Conservation (phyloP, 2,888 invertebrate genomes). For the Rhogogaster chlorosoma region DNA sequence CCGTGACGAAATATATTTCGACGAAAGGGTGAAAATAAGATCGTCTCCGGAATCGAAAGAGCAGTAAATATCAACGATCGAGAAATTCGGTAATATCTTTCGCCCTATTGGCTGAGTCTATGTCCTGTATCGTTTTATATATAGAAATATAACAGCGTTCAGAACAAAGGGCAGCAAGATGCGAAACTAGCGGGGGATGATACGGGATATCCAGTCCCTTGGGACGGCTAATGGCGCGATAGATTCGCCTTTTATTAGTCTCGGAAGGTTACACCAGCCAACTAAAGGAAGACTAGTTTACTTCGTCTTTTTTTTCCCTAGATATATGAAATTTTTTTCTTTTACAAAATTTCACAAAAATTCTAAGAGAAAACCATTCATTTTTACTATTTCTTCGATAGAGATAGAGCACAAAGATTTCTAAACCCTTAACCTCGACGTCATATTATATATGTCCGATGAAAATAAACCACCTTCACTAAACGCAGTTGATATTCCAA, state of each 20-base stretch:
- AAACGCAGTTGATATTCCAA: neutral
- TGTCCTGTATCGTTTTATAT: slow-evolving; percentile 30
- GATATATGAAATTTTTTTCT: neutral
- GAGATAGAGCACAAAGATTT: neutral
- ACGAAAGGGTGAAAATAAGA: neutral
- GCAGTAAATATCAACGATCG: slow-evolving; percentile 32
- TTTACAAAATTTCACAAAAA: neutral
- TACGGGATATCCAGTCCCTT: slow-evolving; percentile 44
- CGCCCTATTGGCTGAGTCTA: slow-evolving; percentile 40
- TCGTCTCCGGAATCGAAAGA: neutral
- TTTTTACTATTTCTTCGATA: neutral
- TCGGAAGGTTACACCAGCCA: slow-evolving; percentile 49
- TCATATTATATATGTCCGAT: no score
- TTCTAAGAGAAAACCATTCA: neutral
- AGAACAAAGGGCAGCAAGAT: slow-evolving; percentile 42
- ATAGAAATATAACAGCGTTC: slow-evolving; percentile 24
- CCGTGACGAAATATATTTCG: neutral
- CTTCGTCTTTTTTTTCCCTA: neutral
- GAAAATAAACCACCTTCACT: neutral
- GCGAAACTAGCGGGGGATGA: slow-evolving; percentile 38
- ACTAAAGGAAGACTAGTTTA: slow-evolving; percentile 13
- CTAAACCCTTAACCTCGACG: neutral
- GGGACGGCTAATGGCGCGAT: slow-evolving; percentile 54
- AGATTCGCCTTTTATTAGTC: slow-evolving; percentile 54
- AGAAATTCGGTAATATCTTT: slow-evolving; percentile 49